Base-by-base conservation (phyloP, 2,113 vertebrate species). In the Actenoides hombroni region DNA sequence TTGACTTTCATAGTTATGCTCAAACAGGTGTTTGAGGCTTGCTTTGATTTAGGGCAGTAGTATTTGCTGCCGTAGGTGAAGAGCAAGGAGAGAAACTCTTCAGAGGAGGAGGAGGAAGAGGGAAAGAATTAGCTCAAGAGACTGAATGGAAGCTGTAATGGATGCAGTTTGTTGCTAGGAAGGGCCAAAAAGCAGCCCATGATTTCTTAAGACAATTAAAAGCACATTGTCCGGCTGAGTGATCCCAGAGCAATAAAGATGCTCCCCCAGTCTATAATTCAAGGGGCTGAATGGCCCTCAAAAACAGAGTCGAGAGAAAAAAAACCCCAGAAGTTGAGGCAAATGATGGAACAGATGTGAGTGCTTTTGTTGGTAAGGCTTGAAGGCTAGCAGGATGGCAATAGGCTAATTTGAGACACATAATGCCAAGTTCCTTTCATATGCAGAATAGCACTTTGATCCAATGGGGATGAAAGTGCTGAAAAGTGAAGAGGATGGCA, bases 381-480 rank as follows among this genome's bases (percentile, higher is more conserved):
- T 90, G 88, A 97, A 97, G 97, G 97, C 96, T 96, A 96, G 97
- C 68, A 19, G 97, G 97, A 94, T 97, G 88, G 97, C 53, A 90
- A 90, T 96, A 97, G 98, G 98, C 98, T 98, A 97, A 98, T 98
- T 97, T 97, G 97, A 97, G 95, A 92, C 7, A 3, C 96, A 96
- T 97, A 98, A 97, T 97, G 96, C 97, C 96, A 73, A 46, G 48
- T 82, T 83, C 91, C 97, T 98, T 99, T 98, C 98, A 98, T 95
- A 98, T 98, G 98, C 97, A 98, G 97, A 98, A 88, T 25, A 96
- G 88, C 60, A 82, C 98, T 98, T 98, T 98, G 98, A 98, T 98
- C 98, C 86, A 92, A 59, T 81, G 83, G 91, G 95, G 97, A 98
- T 98, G 96, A 98, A 98, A 98, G 98, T 97, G 86, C 92, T 95